Base-by-base conservation (phyloP, 2,888 invertebrate species). In the Stenotaenia linearis region DNA sequence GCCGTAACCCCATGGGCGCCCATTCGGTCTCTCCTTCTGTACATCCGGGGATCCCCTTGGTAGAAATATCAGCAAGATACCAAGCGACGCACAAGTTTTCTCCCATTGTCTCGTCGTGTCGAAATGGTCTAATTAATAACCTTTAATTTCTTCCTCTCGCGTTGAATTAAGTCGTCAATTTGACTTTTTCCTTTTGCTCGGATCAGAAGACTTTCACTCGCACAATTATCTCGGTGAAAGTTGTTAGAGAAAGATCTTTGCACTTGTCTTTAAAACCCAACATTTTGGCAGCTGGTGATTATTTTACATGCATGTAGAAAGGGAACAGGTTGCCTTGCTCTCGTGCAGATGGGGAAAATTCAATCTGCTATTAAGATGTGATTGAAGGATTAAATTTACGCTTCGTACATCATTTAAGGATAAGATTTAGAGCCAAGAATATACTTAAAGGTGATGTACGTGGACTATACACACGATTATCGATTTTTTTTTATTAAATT, bases 11-110 rank as follows among this genome's bases (percentile, higher is more conserved):
- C 28, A 69, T 69, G 69, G 69, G 69, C 69, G 69, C 69, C 69
- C 69, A 69, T 69, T 69, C 25, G 69, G 69, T 69, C 69, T 69
- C 69, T 69, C 69, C 69, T 69, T 50, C 25, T 69, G 69, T 69
- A 69, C 69, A 69, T 69, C 69, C 69, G 69, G 69, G 69, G 69
- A 69, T 69, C 69, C 69, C 69, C 69, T 69, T 69, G 69, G 69
- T 69, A 69, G 25, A 69, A 69, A 69, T 69, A 69, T 69, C 69
- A 28, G 25, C 25, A 28, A 69, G 69, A 69, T 69, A 69, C 69
- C 69, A 28, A 18, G 18, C 18, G 21, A 50, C 1, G 50, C 50
- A 50, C 50, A 15, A 28, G 69, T 69, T 69, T 69, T 69, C 69
- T 69, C 69, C 25, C 69, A 28, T 69, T 69, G 69, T 28, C 28